Base-by-base conservation (phyloP, 23 tunicate genomes). In the Halocynthia roretzi region DNA sequence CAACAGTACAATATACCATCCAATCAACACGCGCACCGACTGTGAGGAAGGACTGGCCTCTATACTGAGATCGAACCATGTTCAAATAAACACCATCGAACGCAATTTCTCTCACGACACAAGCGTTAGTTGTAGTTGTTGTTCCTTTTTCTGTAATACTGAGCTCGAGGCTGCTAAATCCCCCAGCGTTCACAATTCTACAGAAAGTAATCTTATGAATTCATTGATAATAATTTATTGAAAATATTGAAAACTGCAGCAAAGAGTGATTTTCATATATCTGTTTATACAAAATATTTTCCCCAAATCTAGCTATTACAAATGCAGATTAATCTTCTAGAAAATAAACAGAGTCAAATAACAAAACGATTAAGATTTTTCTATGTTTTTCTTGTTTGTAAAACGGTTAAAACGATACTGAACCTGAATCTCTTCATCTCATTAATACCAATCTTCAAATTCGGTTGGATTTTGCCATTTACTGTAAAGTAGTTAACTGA, bases 111-210 rank as follows among this genome's bases (percentile, higher is more conserved):
- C 10, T 63, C 44, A 63, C 22, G 7, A 63, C 68, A 10, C 68
- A 63, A 7, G 20, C 10, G 7, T 44, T 44, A 19, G 68, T 7
- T 10, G 44, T 7, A 44, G 20, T 8, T 7, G 11, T 63, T 19
- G 20, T 63, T 63, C 20, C 11, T 8, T 19, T 44, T 10, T 63
- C 68, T 12, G 82, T 78, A 18, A 91, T 77, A 21, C 56, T 50
- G 7, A 63, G 11, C 22, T 63, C 68, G 22, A 63, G 68, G 7
- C 68, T 44, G 22, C 20, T 44, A 63, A 19, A 63, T 8, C 68
- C 68, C 20, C 68, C 68, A 19, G 68, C 68, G 11, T 63, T 63
- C 44, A 10, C 68, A 8, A 63, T 63, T 63, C 68, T 63, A 10
- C 50, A 77, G 10, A 50, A 11, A 15, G 62, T 57, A 11, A 11